phyloP scores from a whole-genome alignment of 2,797 vertebrate genomes.

The Sebastes melanostomus region DNA sequence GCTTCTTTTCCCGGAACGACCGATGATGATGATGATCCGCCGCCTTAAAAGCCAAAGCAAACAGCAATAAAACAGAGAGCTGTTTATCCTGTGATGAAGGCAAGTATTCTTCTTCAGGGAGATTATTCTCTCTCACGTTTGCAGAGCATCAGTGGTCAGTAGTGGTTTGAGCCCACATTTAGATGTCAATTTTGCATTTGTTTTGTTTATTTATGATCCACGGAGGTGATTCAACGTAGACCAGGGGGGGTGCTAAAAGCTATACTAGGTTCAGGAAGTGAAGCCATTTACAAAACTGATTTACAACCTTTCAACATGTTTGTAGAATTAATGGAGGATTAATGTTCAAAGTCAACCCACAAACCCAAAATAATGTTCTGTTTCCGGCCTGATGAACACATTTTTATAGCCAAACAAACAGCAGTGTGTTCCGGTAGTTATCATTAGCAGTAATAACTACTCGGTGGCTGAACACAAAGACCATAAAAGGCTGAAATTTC shows the following conservation, averaged over 20 bases:
- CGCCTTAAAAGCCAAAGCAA: constrained; percentile 42
- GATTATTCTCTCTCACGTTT: neutral
- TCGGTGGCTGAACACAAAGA: too few relatives aligned
- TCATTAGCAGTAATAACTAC: neutral
- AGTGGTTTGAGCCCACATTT: neutral
- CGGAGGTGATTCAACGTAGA: neutral
- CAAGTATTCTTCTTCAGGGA: neutral
- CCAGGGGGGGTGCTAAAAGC: neutral
- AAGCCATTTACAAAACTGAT: neutral
- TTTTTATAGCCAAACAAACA: too few relatives aligned
- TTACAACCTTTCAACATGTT: neutral
- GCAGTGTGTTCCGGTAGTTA: too few relatives aligned
- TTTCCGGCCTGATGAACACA: neutral
- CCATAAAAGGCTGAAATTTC: too few relatives aligned
- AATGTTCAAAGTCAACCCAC: neutral
- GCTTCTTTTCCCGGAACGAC: neutral
- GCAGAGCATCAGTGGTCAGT: neutral
- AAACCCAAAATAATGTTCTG: neutral
- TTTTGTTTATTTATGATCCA: neutral
- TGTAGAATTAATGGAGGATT: neutral
- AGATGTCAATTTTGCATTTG: neutral
- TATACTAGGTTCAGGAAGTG: neutral
- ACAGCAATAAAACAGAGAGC: constrained; percentile 42
- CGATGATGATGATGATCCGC: neutral
- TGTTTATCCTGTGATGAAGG: neutral